These are phyloP conservation scores for Scartelaos histophorus DNA, from an alignment of 2,113 vertebrate species.

Conservation along the genomic window DNA sequence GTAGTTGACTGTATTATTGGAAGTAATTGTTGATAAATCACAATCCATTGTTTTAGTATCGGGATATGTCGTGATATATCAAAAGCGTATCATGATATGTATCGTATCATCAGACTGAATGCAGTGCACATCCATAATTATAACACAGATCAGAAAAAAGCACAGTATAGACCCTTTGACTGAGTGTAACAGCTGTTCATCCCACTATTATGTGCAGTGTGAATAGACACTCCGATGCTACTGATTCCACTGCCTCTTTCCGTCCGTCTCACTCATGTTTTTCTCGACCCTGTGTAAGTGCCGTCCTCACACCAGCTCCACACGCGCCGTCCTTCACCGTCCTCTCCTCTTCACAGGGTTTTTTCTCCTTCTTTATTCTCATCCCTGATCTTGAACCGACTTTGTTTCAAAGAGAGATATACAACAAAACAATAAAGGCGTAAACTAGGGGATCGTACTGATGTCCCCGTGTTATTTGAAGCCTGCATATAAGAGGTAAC, in stretches of 20 bases:
- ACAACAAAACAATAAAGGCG: background rate
- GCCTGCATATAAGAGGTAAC: background rate
- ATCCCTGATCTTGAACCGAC: background rate
- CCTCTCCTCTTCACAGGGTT: conserved; percentile 4
- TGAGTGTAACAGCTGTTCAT: too few species aligned
- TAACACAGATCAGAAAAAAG: too few species aligned
- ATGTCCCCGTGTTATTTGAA: background rate
- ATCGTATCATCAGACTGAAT: too few species aligned
- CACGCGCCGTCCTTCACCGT: background rate
- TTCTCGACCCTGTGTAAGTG: background rate
- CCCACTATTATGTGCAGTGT: too few species aligned
- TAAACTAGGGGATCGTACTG: background rate
- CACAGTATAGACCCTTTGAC: too few species aligned
- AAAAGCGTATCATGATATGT: too few species aligned
- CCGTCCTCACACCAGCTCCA: background rate
- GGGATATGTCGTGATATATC: too few species aligned
- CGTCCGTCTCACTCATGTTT: background rate
- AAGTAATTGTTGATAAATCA: too few species aligned
- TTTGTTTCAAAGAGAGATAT: background rate
- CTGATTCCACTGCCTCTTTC: background rate
- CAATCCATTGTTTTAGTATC: too few species aligned
- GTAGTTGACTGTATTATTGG: too few species aligned
- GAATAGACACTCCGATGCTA: background rate
- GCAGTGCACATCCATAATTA: too few species aligned
- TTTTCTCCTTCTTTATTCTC: background rate